Evolutionary conservation across 2,888 invertebrate genomes (phyloP).

Genomic region (Chaitophorus viminalis): DNA sequence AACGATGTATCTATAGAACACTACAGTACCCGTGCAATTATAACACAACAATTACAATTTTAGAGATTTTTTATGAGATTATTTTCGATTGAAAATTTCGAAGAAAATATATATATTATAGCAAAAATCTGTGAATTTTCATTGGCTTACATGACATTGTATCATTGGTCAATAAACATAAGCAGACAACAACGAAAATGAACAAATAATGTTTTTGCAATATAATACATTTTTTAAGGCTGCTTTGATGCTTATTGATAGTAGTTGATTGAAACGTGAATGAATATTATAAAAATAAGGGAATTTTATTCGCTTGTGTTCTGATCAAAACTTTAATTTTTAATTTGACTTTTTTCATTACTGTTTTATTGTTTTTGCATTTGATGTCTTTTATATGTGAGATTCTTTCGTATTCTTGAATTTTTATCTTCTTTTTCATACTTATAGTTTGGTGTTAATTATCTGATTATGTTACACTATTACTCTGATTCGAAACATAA

Average conservation of each 20-base stretch:
- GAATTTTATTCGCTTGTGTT: background rate
- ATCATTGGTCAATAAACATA: background rate
- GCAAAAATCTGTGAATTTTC: background rate
- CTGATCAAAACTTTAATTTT: background rate
- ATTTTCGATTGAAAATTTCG: background rate
- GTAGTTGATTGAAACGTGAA: background rate
- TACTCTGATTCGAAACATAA: background rate
- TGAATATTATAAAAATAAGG: background rate
- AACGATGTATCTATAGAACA: background rate
- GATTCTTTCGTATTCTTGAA: background rate
- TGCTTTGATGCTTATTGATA: too few species aligned
- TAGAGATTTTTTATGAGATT: background rate
- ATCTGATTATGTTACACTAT: background rate
- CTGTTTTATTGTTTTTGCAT: background rate
- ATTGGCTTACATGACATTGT: background rate
- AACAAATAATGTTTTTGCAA: too few species aligned
- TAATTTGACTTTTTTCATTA: background rate
- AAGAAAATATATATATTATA: background rate
- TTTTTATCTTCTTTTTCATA: background rate
- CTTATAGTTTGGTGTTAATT: background rate
- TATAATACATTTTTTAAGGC: background rate
- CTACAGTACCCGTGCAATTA: background rate
- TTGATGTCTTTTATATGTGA: background rate
- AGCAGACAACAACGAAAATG: background rate
- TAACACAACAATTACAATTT: background rate